Conservation (phyloP, 2,113 vertebrate genomes). For the Thomomys bottae region DNA sequence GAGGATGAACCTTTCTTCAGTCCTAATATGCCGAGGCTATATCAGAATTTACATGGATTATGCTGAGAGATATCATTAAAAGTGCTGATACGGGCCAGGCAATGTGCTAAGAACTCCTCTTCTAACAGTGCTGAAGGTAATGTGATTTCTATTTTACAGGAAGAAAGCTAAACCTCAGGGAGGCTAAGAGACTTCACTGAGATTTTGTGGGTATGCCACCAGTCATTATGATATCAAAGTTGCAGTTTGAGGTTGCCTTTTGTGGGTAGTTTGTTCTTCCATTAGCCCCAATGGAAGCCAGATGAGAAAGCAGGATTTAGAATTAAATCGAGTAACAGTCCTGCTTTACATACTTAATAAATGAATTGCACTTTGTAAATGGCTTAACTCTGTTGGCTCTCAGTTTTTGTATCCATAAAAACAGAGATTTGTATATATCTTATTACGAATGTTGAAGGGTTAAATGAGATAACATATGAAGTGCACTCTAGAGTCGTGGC, state of each 20-base stretch:
- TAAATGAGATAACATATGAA: not conserved
- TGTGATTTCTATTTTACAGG: slow-evolving; percentile 41
- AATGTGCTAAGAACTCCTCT: not conserved
- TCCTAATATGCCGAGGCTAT: not conserved
- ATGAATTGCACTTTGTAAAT: not conserved
- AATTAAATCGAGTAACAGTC: not conserved
- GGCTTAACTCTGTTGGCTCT: not conserved
- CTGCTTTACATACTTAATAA: not conserved
- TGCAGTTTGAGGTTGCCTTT: not conserved
- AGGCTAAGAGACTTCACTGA: not conserved
- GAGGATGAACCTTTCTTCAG: not conserved
- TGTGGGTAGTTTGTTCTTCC: slow-evolving; percentile 24
- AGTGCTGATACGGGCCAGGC: not conserved
- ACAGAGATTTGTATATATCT: slow-evolving; percentile 2
- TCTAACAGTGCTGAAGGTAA: not conserved
- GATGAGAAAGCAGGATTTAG: not conserved
- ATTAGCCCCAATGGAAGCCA: not conserved
- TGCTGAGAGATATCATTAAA: not conserved
- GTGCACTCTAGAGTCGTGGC: not conserved
- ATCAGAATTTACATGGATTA: not conserved
- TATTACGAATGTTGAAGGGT: not conserved
- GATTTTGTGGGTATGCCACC: not conserved
- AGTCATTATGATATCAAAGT: not conserved
- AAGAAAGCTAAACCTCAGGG: slow-evolving; percentile 5
- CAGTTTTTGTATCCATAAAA: slow-evolving; percentile 25